phyloP scores from a whole-genome alignment of 2,888 invertebrate species.

The Drosophila anomalata region DNA sequence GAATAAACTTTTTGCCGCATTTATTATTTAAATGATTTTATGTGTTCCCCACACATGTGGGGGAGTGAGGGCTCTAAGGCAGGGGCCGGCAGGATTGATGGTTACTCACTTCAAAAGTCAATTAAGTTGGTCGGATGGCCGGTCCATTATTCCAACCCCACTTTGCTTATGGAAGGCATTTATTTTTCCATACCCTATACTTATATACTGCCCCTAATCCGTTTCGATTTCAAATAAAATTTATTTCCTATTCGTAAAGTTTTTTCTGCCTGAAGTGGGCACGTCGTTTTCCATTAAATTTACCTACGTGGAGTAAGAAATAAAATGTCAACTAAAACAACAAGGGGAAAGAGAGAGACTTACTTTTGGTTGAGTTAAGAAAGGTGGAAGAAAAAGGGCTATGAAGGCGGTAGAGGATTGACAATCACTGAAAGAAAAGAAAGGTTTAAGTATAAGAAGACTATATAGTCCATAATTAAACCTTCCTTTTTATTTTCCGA shows the following conservation, averaged over 20 bases:
- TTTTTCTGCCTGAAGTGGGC: constrained; percentile 19
- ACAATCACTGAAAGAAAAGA: constrained; percentile 10
- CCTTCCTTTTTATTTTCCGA: not conserved
- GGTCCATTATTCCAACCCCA: constrained; percentile 23
- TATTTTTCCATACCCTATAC: constrained; percentile 16
- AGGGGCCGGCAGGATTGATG: constrained; percentile 26
- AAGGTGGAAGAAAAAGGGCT: constrained; percentile 3
- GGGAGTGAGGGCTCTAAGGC: constrained; percentile 3
- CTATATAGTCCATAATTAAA: no score
- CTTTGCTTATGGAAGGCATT: constrained; percentile 9
- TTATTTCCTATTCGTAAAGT: constrained; percentile 53
- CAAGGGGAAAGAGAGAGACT: constrained; percentile 61
- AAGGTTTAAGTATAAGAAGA: no score
- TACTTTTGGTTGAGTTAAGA: constrained; percentile 33
- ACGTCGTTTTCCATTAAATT: constrained; percentile 76
- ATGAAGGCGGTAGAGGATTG: not conserved
- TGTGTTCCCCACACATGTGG: constrained; percentile 24
- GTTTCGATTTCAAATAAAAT: constrained; percentile 80
- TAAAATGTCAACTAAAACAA: constrained; percentile 67
- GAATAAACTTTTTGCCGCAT: constrained; percentile 63
- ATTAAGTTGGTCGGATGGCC: constrained; percentile 60
- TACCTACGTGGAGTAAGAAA: constrained; percentile 69
- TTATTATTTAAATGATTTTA: constrained; percentile 73
- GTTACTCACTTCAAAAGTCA: constrained; percentile 73
- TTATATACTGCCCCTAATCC: constrained; percentile 48